Evolutionary conservation across 2,797 vertebrate genomes (phyloP).

Genomic region (Discoglossus pictus): DNA sequence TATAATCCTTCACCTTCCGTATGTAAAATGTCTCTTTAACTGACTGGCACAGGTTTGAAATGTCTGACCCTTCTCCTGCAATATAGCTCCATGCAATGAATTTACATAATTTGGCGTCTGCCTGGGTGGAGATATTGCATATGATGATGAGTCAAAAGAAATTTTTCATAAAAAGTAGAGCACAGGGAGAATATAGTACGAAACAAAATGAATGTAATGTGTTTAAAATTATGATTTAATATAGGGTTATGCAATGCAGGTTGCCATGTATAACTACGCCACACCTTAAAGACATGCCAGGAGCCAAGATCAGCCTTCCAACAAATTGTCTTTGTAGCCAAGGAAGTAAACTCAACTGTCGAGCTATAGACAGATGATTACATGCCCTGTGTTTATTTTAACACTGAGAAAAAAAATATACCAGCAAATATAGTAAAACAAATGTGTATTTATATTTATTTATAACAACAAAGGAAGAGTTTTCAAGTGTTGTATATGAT

Average conservation of each 20-base stretch:
- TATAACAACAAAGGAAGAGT: conserved; percentile 3
- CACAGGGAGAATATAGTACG: conserved; percentile 62
- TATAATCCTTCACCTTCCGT: too few species aligned
- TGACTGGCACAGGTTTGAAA: not conserved
- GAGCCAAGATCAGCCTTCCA: conserved; percentile 60
- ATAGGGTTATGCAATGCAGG: conserved; percentile 15
- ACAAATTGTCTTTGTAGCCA: conserved; percentile 59
- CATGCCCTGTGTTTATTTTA: conserved; percentile 55
- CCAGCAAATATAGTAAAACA: conserved; percentile 36
- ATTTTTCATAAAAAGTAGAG: conserved; percentile 65
- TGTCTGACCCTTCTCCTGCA: not conserved
- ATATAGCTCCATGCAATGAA: conserved; percentile 19
- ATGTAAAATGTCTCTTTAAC: too few species aligned
- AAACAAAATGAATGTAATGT: conserved; percentile 55
- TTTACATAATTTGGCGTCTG: conserved; percentile 58
- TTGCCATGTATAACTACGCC: conserved; percentile 55
- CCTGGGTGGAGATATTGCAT: conserved; percentile 65
- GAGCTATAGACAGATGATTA: conserved; percentile 55
- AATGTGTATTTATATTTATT: conserved; percentile 27
- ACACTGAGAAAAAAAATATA: conserved; percentile 53
- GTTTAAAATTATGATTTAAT: conserved; percentile 29
- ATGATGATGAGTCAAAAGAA: conserved; percentile 71
- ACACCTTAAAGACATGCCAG: conserved; percentile 58
- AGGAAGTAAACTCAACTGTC: conserved; percentile 54
- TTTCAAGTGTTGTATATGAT: conserved; percentile 3